Conservation (phyloP, 2,113 vertebrate genomes). For the Ameiurus melas region DNA sequence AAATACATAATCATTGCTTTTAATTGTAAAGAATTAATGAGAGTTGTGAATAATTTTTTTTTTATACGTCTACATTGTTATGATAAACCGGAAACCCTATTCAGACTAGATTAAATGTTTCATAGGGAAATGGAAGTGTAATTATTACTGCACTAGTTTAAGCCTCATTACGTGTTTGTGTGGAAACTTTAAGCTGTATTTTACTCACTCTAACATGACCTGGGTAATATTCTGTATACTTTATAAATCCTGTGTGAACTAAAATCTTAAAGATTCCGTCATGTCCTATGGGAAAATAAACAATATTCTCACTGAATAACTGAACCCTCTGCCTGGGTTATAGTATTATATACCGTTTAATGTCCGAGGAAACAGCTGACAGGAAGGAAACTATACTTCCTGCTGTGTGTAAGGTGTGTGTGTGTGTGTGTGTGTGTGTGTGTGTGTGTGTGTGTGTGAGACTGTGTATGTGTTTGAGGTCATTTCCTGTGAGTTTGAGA, state of each 20-base stretch:
- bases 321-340: background rate
- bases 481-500: constrained; percentile 57
- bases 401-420: constrained; percentile 16
- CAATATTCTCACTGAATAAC: background rate
- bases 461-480: constrained; percentile 54
- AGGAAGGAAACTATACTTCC: constrained; percentile 53
- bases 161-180: background rate
- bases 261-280: background rate
- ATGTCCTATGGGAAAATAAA: background rate
- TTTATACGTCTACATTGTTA: background rate
- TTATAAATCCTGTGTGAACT: background rate
- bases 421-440: constrained; percentile 1
- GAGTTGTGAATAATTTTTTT: background rate
- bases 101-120: background rate
- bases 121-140: background rate
- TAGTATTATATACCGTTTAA: constrained; percentile 35
- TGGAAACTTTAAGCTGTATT: background rate
- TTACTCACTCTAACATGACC: background rate
- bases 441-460: constrained; percentile 27
- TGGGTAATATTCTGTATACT: background rate
- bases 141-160: background rate
- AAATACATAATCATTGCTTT: background rate
- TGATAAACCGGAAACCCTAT: background rate
- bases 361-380: constrained; percentile 66
- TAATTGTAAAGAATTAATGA: background rate